Base-by-base conservation (phyloP, 2,888 invertebrate genomes). In the Cactoblastis cactorum region DNA sequence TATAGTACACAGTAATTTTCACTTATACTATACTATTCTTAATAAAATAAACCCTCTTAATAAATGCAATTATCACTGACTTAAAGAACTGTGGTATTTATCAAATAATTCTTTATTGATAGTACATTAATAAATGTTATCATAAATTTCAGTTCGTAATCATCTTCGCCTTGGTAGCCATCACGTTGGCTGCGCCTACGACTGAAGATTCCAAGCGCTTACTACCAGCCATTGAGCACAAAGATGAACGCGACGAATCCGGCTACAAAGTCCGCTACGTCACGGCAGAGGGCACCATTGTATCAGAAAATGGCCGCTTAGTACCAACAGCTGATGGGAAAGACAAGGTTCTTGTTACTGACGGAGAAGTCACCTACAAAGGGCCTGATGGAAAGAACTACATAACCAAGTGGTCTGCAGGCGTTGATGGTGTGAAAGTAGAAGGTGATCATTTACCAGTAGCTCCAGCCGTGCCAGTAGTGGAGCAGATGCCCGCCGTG, bases 321-420 rank as follows among this genome's bases (percentile, higher is more conserved):
- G 72, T 80, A 3, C 71, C 74, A n/a, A 69, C 63, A 1, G 55
- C 63, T 1, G 64, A 69, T 11, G 71, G 70, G 2, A 59, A 54
- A 3, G 70, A 58, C 1, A 62, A 72, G 37, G 80, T 78, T 5
- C 68, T 81, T 24, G 62, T 78, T 8, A 54, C 67, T 1, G 79
- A 81, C 47, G 80, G 82, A 1, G 73, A 81, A 56, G 69, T 72
- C 33, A 71, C 72, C 11, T 83, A 67, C 65, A 61, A 78, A 2
- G 72, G 77, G 0, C 71, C 74, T 11, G 79, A 81, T 45, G 83
- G 81, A 37, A 65, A 77, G 58, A 70, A 65, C n/a, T 79, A 80
- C 61, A 58, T 75, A 39, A 78, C 78, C 1, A 78, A 75, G 53
- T 83, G 80, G 60, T 64, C 62, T 11, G 75, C 83, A 1, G 80